Conservation (phyloP, 2,797 vertebrate species). For the Morelia viridis region DNA sequence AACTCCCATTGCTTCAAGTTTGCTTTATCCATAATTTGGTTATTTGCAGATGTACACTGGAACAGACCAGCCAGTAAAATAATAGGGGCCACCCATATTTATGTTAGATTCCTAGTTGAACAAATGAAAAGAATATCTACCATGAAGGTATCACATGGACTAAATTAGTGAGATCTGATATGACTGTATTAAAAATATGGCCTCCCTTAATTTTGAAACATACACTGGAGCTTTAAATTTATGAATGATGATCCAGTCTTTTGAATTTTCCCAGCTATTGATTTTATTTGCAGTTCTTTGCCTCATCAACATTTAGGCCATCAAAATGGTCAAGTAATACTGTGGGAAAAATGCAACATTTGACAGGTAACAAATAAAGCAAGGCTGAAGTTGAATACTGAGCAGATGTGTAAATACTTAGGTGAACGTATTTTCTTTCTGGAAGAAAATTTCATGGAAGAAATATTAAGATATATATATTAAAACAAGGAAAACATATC, state of each 20-base stretch:
- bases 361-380: neutral
- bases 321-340: neutral
- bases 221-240: neutral
- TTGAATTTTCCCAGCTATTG: neutral
- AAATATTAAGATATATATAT: neutral
- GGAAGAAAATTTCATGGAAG: neutral
- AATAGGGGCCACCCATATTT: neutral
- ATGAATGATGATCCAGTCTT: neutral
- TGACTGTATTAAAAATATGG: neutral
- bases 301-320: neutral
- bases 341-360: neutral
- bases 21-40: too few species aligned
- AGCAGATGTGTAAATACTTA: neutral
- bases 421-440: neutral
- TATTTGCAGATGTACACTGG: neutral
- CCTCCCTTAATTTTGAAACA: neutral
- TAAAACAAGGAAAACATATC: neutral
- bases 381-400: neutral
- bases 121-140: neutral
- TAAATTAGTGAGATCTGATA: constrained; percentile 17
- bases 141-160: constrained; percentile 23
- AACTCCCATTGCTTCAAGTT: too few species aligned
- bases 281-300: neutral
- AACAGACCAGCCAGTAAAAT: neutral
- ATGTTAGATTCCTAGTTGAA: neutral